Evolutionary conservation across 2,888 invertebrate species (phyloP).

Genomic region (Margaritifera margaritifera): DNA sequence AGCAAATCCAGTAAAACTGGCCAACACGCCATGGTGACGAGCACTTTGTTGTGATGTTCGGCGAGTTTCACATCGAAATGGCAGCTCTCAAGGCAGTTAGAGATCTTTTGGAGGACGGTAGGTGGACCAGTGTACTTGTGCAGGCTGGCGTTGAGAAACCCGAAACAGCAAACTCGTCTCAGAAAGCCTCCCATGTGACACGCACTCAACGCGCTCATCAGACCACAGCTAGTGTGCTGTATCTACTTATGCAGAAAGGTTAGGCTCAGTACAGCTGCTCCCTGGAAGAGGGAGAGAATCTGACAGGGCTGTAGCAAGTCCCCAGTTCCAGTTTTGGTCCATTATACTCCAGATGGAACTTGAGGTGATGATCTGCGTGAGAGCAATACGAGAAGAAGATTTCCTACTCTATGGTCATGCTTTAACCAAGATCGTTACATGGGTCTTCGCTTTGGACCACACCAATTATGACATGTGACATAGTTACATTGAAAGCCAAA

Average conservation of each 20-base stretch:
- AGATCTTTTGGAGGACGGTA: too few species aligned
- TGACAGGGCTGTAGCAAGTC: neutral
- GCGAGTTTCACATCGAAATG: too few species aligned
- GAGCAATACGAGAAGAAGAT: neutral
- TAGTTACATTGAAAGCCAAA: neutral
- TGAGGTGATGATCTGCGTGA: neutral
- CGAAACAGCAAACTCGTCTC: too few species aligned
- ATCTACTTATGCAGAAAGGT: neutral
- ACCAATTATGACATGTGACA: constrained; percentile 8
- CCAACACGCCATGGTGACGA: too few species aligned
- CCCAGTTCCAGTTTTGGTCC: neutral
- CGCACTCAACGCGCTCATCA: too few species aligned
- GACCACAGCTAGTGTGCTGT: too few species aligned
- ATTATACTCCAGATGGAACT: neutral
- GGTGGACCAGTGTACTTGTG: too few species aligned
- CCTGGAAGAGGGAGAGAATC: neutral
- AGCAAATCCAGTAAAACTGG: too few species aligned
- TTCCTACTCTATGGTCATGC: neutral
- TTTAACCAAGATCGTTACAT: constrained; percentile 11
- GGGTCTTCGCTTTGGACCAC: constrained; percentile 19
- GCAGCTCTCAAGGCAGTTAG: too few species aligned
- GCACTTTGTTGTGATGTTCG: too few species aligned
- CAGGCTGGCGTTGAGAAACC: too few species aligned
- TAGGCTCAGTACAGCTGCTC: neutral
- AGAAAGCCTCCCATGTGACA: too few species aligned